A percentile compares a stretch with the other conserved stretches of the same genome.
phyloP scores from a whole-genome alignment of 2,797 vertebrate species.

The Cirrhinus mrigala region DNA sequence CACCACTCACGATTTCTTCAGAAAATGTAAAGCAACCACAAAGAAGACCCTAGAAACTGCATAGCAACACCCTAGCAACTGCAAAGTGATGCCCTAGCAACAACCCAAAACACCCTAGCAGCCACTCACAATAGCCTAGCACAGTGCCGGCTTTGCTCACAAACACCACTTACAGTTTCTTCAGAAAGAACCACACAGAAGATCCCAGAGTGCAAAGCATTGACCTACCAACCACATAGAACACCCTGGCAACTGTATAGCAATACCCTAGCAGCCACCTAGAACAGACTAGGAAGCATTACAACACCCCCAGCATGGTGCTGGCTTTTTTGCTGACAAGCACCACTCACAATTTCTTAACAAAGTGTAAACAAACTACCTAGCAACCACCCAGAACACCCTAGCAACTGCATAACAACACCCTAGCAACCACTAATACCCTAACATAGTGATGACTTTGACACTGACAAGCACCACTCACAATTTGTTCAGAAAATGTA shows the following conservation, averaged over 20 bases:
- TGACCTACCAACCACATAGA: not conserved
- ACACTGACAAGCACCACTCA: not conserved
- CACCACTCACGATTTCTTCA: no score
- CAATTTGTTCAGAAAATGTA: not conserved
- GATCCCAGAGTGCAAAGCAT: no score
- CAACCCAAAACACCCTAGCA: no score
- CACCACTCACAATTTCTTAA: not conserved
- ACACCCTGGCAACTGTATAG: no score
- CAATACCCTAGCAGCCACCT: not conserved
- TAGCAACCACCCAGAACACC: not conserved
- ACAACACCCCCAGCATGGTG: not conserved
- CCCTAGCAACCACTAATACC: not conserved
- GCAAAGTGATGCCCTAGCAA: no score
- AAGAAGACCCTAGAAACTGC: not conserved
- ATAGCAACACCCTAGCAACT: not conserved
- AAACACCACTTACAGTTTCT: not conserved
- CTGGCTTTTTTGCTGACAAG: not conserved
- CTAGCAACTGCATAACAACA: not conserved
- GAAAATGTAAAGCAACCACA: no score
- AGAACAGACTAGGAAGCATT: not conserved
- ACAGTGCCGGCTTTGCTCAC: not conserved
- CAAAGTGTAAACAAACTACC: not conserved
- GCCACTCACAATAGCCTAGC: not conserved
- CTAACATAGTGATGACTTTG: not conserved
- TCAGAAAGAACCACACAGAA: not conserved